phyloP scores from a whole-genome alignment of 2,797 vertebrate genomes.

The Darevskia nairensis region DNA sequence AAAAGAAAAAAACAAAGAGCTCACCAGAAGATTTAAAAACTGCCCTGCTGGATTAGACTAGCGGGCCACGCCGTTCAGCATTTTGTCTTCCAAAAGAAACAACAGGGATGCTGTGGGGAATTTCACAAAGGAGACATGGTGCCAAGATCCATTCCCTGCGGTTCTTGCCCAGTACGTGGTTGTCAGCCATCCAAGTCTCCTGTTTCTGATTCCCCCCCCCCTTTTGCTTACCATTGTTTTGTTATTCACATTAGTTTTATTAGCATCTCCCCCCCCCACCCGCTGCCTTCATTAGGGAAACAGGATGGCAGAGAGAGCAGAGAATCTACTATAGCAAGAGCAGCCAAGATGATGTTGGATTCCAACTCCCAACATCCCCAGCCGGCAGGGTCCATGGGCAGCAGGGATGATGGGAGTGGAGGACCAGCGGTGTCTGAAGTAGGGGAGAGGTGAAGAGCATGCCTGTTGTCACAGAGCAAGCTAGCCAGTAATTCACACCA shows the following conservation, averaged over 20 bases:
- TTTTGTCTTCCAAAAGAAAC: neutral
- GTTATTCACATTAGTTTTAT: neutral
- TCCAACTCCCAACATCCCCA: too few species aligned
- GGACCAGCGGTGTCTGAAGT: too few species aligned
- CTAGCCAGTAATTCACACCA: too few species aligned
- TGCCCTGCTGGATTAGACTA: neutral
- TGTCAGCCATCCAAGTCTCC: neutral
- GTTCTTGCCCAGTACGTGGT: neutral
- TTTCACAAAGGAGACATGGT: neutral
- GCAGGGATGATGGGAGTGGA: too few species aligned
- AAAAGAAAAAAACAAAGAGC: neutral
- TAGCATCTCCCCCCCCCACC: neutral
- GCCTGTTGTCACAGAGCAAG: too few species aligned
- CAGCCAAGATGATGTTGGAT: too few species aligned
- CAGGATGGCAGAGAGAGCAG: neutral
- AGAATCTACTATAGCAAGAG: too few species aligned
- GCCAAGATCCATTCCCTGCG: neutral
- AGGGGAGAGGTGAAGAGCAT: neutral
- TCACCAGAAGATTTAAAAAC: neutral
- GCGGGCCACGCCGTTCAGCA: neutral
- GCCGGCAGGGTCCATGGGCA: too few species aligned
- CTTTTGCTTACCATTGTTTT: too few species aligned
- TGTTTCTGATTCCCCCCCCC: neutral
- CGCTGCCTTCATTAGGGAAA: neutral
- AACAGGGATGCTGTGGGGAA: too few species aligned